These are phyloP conservation scores for Stenopsyche tienmushanensis DNA, from an alignment of 1,140 invertebrate genomes.

Conservation along the genomic window DNA sequence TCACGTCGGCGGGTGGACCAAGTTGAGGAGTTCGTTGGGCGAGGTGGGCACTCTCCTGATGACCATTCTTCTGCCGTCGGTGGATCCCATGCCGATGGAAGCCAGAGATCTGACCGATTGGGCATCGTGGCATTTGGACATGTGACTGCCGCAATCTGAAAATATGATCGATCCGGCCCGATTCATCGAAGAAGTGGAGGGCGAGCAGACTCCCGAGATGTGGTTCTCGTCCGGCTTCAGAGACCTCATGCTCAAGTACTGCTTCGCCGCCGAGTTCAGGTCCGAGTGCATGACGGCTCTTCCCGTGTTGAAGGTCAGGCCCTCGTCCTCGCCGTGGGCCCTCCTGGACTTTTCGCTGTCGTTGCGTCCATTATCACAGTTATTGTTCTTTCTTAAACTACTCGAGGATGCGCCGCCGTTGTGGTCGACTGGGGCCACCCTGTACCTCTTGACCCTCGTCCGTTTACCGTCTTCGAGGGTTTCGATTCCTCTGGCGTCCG, in stretches of 20 bases:
- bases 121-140: slow-evolving; percentile 57
- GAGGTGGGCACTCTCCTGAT: slow-evolving; percentile 78
- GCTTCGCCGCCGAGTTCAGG: slow-evolving; percentile 24
- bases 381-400: slow-evolving; percentile 39
- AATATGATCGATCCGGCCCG: slow-evolving; percentile 48
- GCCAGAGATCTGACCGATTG: slow-evolving; percentile 73
- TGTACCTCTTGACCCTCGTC: slow-evolving; percentile 45
- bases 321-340: slow-evolving; percentile 51
- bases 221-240: slow-evolving; percentile 44
- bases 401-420: slow-evolving; percentile 19
- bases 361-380: slow-evolving; percentile 49
- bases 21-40: slow-evolving; percentile 77
- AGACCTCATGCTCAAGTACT: slow-evolving; percentile 43
- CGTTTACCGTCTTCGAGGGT: slow-evolving; percentile 46
- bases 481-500: slow-evolving; percentile 49
- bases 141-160: slow-evolving; percentile 50
- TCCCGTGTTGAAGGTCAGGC: slow-evolving; percentile 41
- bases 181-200: slow-evolving; percentile 32
- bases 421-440: slow-evolving; percentile 3
- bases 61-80: slow-evolving; percentile 81
- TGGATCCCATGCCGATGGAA: slow-evolving; percentile 82
- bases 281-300: slow-evolving; percentile 15
- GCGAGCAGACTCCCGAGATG: slow-evolving; percentile 45
- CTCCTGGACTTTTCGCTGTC: slow-evolving; percentile 54
- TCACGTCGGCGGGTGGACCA: slow-evolving; percentile 79